Evolutionary conservation across 2,113 vertebrate species (phyloP).

Genomic region (Litocranius walleri): DNA sequence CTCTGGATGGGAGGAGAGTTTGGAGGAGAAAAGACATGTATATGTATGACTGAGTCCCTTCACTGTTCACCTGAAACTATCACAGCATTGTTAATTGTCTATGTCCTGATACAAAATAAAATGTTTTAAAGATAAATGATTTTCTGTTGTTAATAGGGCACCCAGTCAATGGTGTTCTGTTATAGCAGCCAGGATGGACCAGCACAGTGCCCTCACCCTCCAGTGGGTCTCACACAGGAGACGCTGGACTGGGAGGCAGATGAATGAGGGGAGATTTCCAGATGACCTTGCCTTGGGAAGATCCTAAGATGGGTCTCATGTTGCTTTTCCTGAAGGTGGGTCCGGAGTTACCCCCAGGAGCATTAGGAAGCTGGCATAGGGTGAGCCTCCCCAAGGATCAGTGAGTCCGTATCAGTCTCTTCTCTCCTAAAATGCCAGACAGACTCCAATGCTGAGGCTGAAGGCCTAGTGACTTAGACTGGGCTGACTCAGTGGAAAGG

Average conservation of each 20-base stretch:
- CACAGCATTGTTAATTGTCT: background rate
- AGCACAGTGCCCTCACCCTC: too few relatives aligned
- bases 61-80: background rate
- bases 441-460: accelerated
- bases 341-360: background rate
- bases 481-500: too few relatives aligned
- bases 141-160: too few relatives aligned
- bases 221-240: background rate
- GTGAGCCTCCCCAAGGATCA: accelerated
- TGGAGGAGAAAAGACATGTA: background rate
- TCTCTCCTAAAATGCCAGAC: background rate
- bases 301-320: accelerated
- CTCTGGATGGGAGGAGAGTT: background rate
- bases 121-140: background rate
- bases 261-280: background rate
- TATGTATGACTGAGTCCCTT: background rate
- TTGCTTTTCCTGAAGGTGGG: background rate
- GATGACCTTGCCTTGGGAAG: too few relatives aligned
- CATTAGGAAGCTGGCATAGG: accelerated
- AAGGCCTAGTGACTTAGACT: accelerated
- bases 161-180: accelerated
- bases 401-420: accelerated
- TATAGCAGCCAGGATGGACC: background rate
- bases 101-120: background rate
- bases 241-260: accelerated